Conservation (phyloP, 2,113 vertebrate genomes). For the Lamprologus ornatipinnis region DNA sequence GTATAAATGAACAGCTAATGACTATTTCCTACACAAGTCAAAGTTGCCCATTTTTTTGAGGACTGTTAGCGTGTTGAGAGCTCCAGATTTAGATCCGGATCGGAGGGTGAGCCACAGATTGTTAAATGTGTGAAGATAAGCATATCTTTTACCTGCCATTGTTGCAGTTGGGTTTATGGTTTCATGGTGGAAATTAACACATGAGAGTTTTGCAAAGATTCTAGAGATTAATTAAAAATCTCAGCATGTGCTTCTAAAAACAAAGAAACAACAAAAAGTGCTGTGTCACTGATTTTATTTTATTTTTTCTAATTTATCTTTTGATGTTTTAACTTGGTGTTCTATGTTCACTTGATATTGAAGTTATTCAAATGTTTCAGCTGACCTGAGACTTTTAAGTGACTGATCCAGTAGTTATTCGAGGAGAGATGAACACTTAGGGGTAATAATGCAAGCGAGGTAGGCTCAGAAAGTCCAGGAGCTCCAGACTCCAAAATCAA, state of each 20-base stretch:
- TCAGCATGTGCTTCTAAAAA: neutral
- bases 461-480: neutral
- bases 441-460: neutral
- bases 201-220: neutral
- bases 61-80: neutral
- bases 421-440: neutral
- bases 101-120: neutral
- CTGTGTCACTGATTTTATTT: neutral
- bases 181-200: neutral
- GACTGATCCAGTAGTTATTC: neutral
- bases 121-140: neutral
- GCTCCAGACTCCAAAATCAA: neutral
- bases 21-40: neutral
- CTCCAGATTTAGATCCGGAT: neutral
- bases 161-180: neutral
- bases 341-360: neutral
- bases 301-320: neutral
- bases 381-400: neutral
- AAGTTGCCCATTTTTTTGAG: neutral
- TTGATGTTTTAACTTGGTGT: neutral
- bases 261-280: neutral
- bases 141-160: neutral
- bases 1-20: neutral
- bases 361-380: neutral
- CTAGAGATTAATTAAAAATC: neutral